These are phyloP conservation scores for Stomatorhinus walkeri DNA, from an alignment of 2,797 vertebrate genomes.

Conservation along the genomic window DNA sequence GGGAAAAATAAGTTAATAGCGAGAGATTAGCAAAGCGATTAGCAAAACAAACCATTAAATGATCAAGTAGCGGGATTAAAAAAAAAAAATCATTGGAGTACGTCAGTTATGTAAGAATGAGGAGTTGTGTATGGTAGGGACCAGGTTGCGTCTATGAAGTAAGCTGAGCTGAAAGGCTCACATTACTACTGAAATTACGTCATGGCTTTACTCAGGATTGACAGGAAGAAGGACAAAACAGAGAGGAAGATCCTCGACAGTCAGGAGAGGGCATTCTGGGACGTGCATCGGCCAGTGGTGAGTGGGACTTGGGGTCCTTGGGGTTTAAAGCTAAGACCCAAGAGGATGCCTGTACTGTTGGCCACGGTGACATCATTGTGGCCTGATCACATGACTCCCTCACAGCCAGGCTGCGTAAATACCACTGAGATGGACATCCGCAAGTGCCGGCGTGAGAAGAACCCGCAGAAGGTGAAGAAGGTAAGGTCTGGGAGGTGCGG, in stretches of 20 bases:
- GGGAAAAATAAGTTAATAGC: neutral
- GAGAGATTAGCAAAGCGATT: constrained; percentile 6
- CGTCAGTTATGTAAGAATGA: constrained; percentile 47
- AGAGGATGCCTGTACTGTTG: neutral
- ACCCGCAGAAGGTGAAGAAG: constrained; percentile 93
- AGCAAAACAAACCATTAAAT: neutral
- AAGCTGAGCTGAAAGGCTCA: constrained; percentile 29
- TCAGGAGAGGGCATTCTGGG: constrained; percentile 95
- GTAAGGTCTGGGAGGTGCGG: constrained; percentile 46
- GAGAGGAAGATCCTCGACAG: constrained; percentile 95
- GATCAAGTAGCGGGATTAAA: neutral
- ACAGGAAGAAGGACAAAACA: constrained; percentile 94
- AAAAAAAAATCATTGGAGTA: constrained; percentile 31
- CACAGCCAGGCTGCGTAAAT: constrained; percentile 91
- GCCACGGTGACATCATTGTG: neutral
- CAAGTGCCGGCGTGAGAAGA: constrained; percentile 91
- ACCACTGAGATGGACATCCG: constrained; percentile 98
- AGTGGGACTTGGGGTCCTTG: constrained; percentile 36
- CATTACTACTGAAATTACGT: neutral
- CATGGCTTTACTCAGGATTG: constrained; percentile 67
- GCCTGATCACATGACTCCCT: constrained; percentile 8
- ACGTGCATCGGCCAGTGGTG: constrained; percentile 93
- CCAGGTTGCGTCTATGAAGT: neutral
- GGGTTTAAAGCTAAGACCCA: neutral
- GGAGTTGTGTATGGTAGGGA: constrained; percentile 22